A percentile compares a stretch with the other conserved stretches of the same genome.
Conservation (phyloP, 2,888 invertebrate species). For the Lutraria lutraria region DNA sequence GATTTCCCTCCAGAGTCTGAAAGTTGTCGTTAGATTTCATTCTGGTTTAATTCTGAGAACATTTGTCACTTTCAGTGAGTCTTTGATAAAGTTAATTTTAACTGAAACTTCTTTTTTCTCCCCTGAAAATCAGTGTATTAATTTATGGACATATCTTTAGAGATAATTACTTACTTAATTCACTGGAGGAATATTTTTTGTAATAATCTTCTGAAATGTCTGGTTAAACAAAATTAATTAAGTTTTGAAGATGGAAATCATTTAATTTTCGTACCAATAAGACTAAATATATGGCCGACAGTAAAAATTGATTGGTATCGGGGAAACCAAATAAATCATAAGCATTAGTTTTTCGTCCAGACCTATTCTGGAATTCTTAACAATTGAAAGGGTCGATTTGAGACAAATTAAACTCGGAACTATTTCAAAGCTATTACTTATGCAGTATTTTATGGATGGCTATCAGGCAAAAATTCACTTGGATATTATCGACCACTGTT, state of each 20-base stretch:
- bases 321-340: conserved; percentile 30
- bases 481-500: conserved; percentile 50
- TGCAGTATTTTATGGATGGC: conserved; percentile 57
- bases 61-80: neutral
- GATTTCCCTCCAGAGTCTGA: neutral
- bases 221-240: conserved; percentile 29
- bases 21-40: neutral
- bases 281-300: conserved; percentile 24
- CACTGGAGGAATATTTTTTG: neutral
- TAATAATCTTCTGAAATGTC: conserved; percentile 1
- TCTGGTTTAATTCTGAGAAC: neutral
- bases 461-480: conserved; percentile 65
- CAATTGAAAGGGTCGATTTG: conserved; percentile 64
- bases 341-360: conserved; percentile 33
- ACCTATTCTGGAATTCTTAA: conserved; percentile 44
- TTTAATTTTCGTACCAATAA: conserved; percentile 38
- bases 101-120: conserved; percentile 22
- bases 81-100: conserved; percentile 19
- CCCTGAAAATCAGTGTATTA: conserved; percentile 22
- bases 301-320: conserved; percentile 43
- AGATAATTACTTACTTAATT: conserved; percentile 2
- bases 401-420: conserved; percentile 69
- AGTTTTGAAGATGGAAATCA: conserved; percentile 24
- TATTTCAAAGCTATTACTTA: conserved; percentile 67
- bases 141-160: conserved; percentile 5